Evolutionary conservation across 2,888 invertebrate genomes (phyloP), one percentile per base, ranked within the genome.

Genomic region (Thymelicus acteon): DNA sequence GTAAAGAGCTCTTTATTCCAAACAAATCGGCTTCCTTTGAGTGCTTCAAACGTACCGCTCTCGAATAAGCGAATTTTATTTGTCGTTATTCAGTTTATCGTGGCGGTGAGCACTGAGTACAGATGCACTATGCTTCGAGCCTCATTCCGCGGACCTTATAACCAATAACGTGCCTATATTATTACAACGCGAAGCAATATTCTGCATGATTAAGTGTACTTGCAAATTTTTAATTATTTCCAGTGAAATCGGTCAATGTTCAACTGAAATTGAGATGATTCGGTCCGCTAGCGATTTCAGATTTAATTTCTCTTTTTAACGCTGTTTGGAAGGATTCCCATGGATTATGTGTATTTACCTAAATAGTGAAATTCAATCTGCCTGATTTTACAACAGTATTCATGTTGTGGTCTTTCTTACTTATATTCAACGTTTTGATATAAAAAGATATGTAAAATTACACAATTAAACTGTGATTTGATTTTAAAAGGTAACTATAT

Each of bases 1-100:
- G 84, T 88, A 91, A 91, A 89, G 88, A 88, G 87, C 83, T 86
- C 91, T 93, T 93, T 92, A 91, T 92, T 87, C 89, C 88, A 91
- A 92, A 93, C 92, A 93, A 93, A 91, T 93, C 93, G 93, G 93
- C 85, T 82, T 86, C 87, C 89, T 93, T 93, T 92, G 91, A 88
- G 82, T 77, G 75, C 72, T 75, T 86, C 91, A 92, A 92, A 91
- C 80, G 85, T 72, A 82, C 93, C 92, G 92, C 83, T 75, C 74
- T 72, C 82, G 79, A 82, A 81, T 83, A 82, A 86, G 85, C 82
- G 80, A 82, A 85, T 88, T 90, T 91, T 90, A 88, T 90, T 87
- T 85, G 86, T 87, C 85, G 83, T 85, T 83, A 80, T 82, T 81
- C 80, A 72, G 73, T 79, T 84, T 84, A 85, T 84, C 78, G 82